Evolutionary conservation across 2,113 vertebrate genomes (phyloP).

Genomic region (Columba janthina): DNA sequence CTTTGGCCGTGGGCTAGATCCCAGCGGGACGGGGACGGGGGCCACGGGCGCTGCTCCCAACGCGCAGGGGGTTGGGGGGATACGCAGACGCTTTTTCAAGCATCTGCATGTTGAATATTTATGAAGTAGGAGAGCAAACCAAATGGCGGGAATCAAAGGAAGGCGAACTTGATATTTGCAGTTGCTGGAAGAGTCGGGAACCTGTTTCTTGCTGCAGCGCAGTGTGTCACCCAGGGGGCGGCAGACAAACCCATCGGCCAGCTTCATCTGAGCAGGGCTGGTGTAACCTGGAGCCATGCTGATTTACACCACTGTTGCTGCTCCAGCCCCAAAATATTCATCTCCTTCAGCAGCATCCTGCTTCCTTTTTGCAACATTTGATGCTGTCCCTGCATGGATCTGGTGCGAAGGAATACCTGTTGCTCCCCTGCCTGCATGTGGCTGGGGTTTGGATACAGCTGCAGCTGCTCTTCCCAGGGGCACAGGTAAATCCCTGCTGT

Average conservation of each 20-base stretch:
- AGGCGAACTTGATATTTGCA: not conserved
- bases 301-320: not conserved
- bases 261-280: not conserved
- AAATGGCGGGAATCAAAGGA: not conserved
- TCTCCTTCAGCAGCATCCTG: not conserved
- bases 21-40: not conserved
- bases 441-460: not conserved
- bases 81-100: not conserved
- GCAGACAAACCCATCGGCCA: not conserved
- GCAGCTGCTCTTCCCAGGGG: not conserved
- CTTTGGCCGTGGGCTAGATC: not conserved
- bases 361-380: not conserved
- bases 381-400: rapidly evolving
- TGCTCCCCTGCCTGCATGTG: not conserved
- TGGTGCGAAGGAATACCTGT: not conserved
- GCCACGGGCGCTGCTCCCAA: not conserved
- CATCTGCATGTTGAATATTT: not conserved
- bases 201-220: not conserved
- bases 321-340: not conserved
- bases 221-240: not conserved
- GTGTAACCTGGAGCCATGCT: not conserved
- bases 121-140: constrained; percentile 12
- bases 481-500: not conserved
- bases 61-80: rapidly evolving
- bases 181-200: not conserved